These are phyloP conservation scores for Hecatera dysodea DNA, from an alignment of 2,888 invertebrate species.

Conservation along the genomic window DNA sequence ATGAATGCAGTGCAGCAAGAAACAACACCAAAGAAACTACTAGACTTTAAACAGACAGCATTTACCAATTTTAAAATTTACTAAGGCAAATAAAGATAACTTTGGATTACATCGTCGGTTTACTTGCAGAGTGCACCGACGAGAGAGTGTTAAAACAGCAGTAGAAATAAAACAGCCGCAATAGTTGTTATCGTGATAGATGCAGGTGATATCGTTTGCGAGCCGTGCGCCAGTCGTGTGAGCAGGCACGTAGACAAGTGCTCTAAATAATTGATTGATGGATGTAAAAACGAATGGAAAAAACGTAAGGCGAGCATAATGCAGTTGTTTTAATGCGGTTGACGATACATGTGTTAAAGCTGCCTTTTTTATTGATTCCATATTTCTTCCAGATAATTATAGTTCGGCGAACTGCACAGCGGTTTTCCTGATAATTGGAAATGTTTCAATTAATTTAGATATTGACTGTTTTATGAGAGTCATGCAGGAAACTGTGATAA, in stretches of 20 bases:
- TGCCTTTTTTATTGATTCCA: slow-evolving; percentile 52
- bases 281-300: slow-evolving; percentile 76
- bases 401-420: slow-evolving; percentile 18
- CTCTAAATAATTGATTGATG: slow-evolving; percentile 78
- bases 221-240: slow-evolving; percentile 70
- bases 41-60: slow-evolving; percentile 49
- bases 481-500: slow-evolving; percentile 25
- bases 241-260: slow-evolving; percentile 78
- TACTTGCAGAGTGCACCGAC: background rate
- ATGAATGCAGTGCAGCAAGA: slow-evolving; percentile 37
- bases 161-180: slow-evolving; percentile 33
- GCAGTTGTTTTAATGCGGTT: slow-evolving; percentile 70
- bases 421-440: slow-evolving; percentile 47
- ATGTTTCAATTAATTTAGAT: slow-evolving; percentile 43
- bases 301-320: slow-evolving; percentile 63
- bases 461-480: slow-evolving; percentile 26
- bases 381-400: slow-evolving; percentile 50
- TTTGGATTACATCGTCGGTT: slow-evolving; percentile 48
- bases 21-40: slow-evolving; percentile 45
- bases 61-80: slow-evolving; percentile 20
- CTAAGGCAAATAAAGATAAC: slow-evolving; percentile 8
- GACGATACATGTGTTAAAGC: slow-evolving; percentile 62
- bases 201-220: slow-evolving; percentile 33
- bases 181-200: slow-evolving; percentile 17
- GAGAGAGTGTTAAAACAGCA: slow-evolving; percentile 29